A percentile compares a stretch with the other conserved stretches of the same genome.
Conservation (phyloP, 2,888 invertebrate genomes). For the Hemistola chrysoprasaria region DNA sequence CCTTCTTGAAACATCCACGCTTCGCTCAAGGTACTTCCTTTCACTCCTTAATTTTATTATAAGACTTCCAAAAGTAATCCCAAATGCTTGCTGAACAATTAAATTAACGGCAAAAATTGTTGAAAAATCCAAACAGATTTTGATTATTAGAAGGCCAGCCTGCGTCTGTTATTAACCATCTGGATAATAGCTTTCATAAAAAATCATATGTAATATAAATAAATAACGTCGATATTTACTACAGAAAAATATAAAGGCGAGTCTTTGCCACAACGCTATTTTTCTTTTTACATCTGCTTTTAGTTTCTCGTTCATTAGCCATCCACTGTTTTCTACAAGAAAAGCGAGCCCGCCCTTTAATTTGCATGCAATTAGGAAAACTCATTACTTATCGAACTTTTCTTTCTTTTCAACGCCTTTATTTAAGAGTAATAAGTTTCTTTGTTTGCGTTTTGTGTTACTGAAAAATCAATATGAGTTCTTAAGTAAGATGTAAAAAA, state of each 20-base stretch:
- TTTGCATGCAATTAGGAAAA: constrained; percentile 31
- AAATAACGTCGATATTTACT: too few species aligned
- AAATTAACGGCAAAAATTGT: too few species aligned
- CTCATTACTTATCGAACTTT: constrained; percentile 27
- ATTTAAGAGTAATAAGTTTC: constrained; percentile 12
- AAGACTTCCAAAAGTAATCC: constrained; percentile 1
- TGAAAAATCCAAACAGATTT: too few species aligned
- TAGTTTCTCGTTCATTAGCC: constrained; percentile 28
- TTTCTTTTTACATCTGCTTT: constrained; percentile 25
- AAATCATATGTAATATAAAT: too few species aligned
- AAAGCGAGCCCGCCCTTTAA: constrained; percentile 21
- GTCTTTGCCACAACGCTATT: constrained; percentile 11
- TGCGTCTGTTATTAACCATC: too few species aligned
- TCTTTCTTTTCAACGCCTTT: constrained; percentile 11
- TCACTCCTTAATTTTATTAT: constrained; percentile 1
- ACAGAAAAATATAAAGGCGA: neutral
- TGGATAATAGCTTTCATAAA: too few species aligned
- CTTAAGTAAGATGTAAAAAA: too few species aligned
- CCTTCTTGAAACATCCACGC: neutral
- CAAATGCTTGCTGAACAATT: neutral
- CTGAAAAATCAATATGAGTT: too few species aligned
- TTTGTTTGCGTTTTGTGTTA: too few species aligned
- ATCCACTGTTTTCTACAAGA: constrained; percentile 23
- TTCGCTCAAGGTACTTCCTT: constrained; percentile 6
- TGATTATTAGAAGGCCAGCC: too few species aligned